These are phyloP conservation scores for Sebastes steindachneri DNA, from an alignment of 2,797 vertebrate genomes.

Conservation along the genomic window DNA sequence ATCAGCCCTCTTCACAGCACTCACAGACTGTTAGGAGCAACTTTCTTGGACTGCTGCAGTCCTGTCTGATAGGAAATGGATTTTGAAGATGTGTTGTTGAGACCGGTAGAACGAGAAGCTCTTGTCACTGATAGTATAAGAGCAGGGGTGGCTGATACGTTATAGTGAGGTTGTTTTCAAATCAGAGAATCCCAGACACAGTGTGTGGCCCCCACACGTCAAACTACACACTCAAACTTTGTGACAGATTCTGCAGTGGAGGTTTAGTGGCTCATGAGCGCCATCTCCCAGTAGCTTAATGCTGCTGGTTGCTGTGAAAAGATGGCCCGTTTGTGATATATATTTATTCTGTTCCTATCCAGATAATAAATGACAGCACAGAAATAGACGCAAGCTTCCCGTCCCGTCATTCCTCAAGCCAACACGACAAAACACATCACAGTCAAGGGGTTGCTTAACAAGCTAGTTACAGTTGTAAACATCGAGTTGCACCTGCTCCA, in stretches of 20 bases:
- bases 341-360: neutral
- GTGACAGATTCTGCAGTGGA: neutral
- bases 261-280: neutral
- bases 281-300: neutral
- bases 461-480: too few relatives aligned
- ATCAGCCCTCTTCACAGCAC: conserved; percentile 24
- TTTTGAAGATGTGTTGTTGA: conserved; percentile 13
- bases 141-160: neutral
- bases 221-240: neutral
- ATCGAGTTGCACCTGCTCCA: too few relatives aligned
- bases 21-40: conserved; percentile 13
- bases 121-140: neutral
- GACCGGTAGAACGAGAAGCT: neutral
- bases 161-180: neutral
- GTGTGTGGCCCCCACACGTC: neutral
- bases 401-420: too few relatives aligned
- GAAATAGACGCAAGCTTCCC: neutral
- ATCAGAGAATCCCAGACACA: neutral
- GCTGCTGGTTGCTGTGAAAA: neutral
- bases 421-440: neutral
- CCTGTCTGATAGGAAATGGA: neutral
- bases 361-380: neutral
- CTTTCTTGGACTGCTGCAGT: conserved; percentile 22
- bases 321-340: neutral
- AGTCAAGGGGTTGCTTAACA: too few relatives aligned